A percentile compares a stretch with the other conserved stretches of the same genome.
These are phyloP conservation scores for Buathra laborator DNA, from an alignment of 2,888 invertebrate genomes.

Conservation along the genomic window DNA sequence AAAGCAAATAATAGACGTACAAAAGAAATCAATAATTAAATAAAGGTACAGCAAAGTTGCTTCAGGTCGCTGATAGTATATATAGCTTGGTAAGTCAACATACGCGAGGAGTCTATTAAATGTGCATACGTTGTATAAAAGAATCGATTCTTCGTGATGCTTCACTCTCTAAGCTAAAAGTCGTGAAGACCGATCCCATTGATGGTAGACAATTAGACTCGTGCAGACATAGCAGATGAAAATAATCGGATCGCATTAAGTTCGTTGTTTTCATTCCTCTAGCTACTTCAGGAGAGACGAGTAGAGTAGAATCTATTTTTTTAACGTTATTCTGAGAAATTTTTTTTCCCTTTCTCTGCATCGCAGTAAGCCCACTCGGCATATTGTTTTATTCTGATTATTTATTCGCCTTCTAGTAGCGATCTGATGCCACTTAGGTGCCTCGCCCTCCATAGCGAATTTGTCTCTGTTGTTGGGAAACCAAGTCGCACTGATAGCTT, in stretches of 20 bases:
- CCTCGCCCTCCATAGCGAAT: slow-evolving; percentile 5
- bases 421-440: not conserved
- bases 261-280: slow-evolving; percentile 18
- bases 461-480: not conserved
- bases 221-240: slow-evolving; percentile 15
- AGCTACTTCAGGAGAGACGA: not conserved
- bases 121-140: not conserved
- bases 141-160: slow-evolving; percentile 27
- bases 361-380: not conserved
- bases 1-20: slow-evolving; percentile 17
- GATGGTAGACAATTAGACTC: not conserved
- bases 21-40: slow-evolving; percentile 33
- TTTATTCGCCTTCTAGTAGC: not conserved
- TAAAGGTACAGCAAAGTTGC: too few species aligned
- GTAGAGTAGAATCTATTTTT: slow-evolving; percentile 16
- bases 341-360: not conserved
- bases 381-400: not conserved
- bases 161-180: slow-evolving; percentile 21
- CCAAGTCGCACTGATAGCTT: slow-evolving; percentile 24
- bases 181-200: slow-evolving; percentile 53
- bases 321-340: slow-evolving; percentile 32
- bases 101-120: not conserved
- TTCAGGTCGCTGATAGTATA: too few species aligned
- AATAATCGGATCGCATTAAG: slow-evolving; percentile 31
- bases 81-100: not conserved